Percentiles rank a stretch among this genome's conserved stretches.
These are phyloP conservation scores for Diachasma alloeum DNA, from an alignment of 1,140 invertebrate genomes.

Conservation along the genomic window DNA sequence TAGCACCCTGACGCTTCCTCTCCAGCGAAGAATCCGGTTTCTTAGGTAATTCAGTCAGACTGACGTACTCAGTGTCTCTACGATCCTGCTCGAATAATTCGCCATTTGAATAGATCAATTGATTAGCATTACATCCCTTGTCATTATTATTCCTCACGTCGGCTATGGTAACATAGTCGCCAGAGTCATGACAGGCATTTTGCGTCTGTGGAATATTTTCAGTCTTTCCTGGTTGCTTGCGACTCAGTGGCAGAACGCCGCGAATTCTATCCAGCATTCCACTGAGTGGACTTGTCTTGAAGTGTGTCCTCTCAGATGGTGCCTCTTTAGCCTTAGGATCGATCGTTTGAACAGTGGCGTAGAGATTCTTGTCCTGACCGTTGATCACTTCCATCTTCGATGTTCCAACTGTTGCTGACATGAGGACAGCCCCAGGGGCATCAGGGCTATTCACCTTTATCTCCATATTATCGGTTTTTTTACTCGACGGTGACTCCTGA, in stretches of 20 bases:
- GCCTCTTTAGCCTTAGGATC: neutral
- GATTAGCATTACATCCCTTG: slow-evolving; percentile 68
- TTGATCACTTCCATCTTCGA: slow-evolving; percentile 66
- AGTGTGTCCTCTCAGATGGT: neutral
- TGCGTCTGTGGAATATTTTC: slow-evolving; percentile 37
- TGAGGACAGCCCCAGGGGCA: slow-evolving; percentile 46
- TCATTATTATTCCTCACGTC: slow-evolving; percentile 81
- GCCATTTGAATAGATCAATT: slow-evolving; percentile 54
- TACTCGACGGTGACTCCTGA: neutral
- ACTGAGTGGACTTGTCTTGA: slow-evolving; percentile 52
- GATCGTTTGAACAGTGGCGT: slow-evolving; percentile 63
- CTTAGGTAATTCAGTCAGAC: slow-evolving; percentile 78
- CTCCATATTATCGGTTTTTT: slow-evolving; percentile 25
- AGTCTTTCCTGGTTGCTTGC: slow-evolving; percentile 62
- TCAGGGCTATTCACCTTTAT: slow-evolving; percentile 18
- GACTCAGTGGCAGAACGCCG: slow-evolving; percentile 52
- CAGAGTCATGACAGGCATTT: slow-evolving; percentile 68
- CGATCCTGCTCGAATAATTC: slow-evolving; percentile 49
- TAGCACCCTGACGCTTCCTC: slow-evolving; percentile 73
- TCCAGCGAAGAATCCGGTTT: slow-evolving; percentile 64
- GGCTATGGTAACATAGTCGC: slow-evolving; percentile 85
- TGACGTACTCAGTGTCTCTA: slow-evolving; percentile 78
- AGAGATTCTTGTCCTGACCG: slow-evolving; percentile 65
- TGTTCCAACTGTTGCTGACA: slow-evolving; percentile 60
- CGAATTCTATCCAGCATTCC: slow-evolving; percentile 61